Base-by-base conservation (phyloP, 1,140 invertebrate genomes). In the Scaptodrosophila lebanonensis region DNA sequence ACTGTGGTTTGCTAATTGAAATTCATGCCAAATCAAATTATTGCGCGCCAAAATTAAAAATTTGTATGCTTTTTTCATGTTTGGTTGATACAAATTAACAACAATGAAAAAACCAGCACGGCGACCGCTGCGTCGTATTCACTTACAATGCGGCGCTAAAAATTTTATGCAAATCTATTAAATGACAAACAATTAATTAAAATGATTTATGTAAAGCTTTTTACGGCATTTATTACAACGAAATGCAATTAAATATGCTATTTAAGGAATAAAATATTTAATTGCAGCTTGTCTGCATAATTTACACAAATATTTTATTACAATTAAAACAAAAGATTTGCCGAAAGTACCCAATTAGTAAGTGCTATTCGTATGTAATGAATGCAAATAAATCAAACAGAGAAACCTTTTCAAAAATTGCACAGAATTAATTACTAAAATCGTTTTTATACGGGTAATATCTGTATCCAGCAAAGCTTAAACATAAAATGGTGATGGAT, bases 171-270 rank as follows among this genome's bases (percentile, higher is more conserved):
- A 79, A 79, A 79, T 79, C 70, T 64, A 82, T 79, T 79, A 59
- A 79, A 73, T 73, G 75, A 82, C 68, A 79, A 79, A 82, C 75
- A 79, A 79, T 79, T 79, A 79, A 79, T 79, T 79, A 82, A 75
- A 71, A 72, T 83, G 63, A 83, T 71, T 83, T 83, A 72, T 72
- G 42, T 32, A 51, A 50, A 50, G 44, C 59, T 68, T 77, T 51
- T 58, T 61, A 65, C 65, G 53, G 73, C 67, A 77, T 79, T 77
- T 70, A 77, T 45, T 69, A 66, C 58, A 67, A 43, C 47, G 53
- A 48, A 71, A 67, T 72, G 59, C 58, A 77, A 77, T 68, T 72
- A 64, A 64, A 72, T 67, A 60, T 66, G 35, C 69, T 53, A 69
- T 66, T 63, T 58, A 57, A 61, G 36, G 64, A 56, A 65, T 57